Evolutionary conservation across 2,888 invertebrate species (phyloP).

Genomic region (Mycalesis mineus): DNA sequence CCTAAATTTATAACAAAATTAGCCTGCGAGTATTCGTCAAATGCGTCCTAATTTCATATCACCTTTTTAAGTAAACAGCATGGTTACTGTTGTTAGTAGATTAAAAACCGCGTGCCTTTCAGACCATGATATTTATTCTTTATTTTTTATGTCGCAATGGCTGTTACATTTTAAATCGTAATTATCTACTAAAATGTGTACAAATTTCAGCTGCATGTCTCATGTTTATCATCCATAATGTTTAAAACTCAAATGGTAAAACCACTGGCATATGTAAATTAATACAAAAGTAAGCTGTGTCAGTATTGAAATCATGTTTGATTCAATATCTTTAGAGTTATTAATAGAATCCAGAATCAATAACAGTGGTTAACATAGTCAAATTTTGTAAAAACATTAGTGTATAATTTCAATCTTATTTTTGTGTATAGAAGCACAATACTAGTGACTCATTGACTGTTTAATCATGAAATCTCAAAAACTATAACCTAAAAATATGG

Average conservation of each 20-base stretch:
- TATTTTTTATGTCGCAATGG: background rate
- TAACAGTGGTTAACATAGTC: background rate
- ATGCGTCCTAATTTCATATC: background rate
- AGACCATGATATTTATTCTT: background rate
- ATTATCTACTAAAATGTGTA: background rate
- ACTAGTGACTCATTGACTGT: too few relatives aligned
- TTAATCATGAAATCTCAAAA: too few relatives aligned
- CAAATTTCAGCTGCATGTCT: background rate
- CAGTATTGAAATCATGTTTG: background rate
- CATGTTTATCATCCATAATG: background rate
- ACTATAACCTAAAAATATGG: too few relatives aligned
- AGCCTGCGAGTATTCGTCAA: background rate
- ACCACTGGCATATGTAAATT: background rate
- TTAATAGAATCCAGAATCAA: background rate
- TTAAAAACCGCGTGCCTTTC: constrained; percentile 16
- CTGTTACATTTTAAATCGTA: background rate
- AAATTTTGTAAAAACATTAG: background rate
- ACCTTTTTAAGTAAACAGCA: background rate
- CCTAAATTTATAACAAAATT: constrained; percentile 5
- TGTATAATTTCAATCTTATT: background rate
- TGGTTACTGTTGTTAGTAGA: background rate
- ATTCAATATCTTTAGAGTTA: background rate
- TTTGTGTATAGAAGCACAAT: too few relatives aligned
- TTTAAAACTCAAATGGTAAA: background rate
- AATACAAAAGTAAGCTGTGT: background rate